Conservation (phyloP, 2,888 invertebrate genomes). For the Phengaris alcon region DNA sequence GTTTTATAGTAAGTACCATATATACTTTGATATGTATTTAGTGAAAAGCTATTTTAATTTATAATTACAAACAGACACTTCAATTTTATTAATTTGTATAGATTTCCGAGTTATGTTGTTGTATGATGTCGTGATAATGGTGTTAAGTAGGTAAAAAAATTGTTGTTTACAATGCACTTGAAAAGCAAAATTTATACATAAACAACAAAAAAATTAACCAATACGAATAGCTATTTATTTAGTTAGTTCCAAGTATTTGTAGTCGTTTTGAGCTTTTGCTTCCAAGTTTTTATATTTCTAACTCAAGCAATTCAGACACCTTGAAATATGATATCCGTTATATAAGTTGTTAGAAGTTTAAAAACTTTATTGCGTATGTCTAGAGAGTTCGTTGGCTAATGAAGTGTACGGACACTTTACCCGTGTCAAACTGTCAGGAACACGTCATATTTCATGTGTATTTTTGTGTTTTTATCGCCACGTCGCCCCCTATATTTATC, state of each 20-base stretch:
- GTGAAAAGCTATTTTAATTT: too few species aligned
- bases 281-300: not conserved
- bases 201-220: too few species aligned
- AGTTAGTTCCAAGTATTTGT: not conserved
- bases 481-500: conserved; percentile 57
- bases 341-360: not conserved
- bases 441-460: conserved; percentile 67
- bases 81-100: too few species aligned
- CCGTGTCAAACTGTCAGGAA: conserved; percentile 73
- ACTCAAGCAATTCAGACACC: conserved; percentile 1
- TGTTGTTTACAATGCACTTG: too few species aligned
- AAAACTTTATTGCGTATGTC: conserved; percentile 33
- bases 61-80: too few species aligned
- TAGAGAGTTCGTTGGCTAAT: conserved; percentile 57
- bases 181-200: too few species aligned
- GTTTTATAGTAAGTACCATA: too few species aligned
- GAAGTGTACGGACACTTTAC: conserved; percentile 70
- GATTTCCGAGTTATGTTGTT: not conserved
- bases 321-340: conserved; percentile 1
- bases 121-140: not conserved
- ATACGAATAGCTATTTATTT: not conserved
- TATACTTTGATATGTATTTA: too few species aligned
- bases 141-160: too few species aligned
- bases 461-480: conserved; percentile 56
- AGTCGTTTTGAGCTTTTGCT: not conserved